Evolutionary conservation across 2,888 invertebrate genomes (phyloP), one percentile per base, ranked within the genome.

Genomic region (Drosophila imparisetae): DNA sequence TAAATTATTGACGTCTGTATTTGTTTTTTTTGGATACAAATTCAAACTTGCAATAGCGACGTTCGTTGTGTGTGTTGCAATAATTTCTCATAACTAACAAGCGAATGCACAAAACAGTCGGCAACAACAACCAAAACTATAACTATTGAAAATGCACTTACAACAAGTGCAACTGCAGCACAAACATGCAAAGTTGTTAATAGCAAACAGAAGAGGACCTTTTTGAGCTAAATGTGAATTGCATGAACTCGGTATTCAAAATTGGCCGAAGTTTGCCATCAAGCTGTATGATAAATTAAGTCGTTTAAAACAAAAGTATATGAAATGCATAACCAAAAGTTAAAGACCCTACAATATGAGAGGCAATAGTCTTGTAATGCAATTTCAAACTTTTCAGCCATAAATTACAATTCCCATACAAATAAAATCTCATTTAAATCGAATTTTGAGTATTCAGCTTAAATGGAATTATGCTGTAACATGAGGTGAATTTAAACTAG

Each of bases 221-320:
- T 21, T 45, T 54, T 36, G 29, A 24, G 29, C 50, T 57, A 81
- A 78, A 80, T 80, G 67, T 42, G 71, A 75, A 66, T 61, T 54
- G 61, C 71, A 60, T 58, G 60, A 52, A 29, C 65, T 42, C 66
- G n/a, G 42, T 63, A 21, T 66, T 40, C 65, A 69, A 66, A 62
- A 45, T 61, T 42, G 40, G 53, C 45, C 49, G 7, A 45, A 62
- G 40, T 62, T 65, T 50, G n/a, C 34, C 49, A 63, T 68, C 60
- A 64, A 52, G 40, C 32, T 40, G 13, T n/a, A 38, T 55, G 38
- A 55, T 38, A 29, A 55, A 55, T 55, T 29, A 27, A 55, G 29
- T 13, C 55, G 29, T 11, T 54, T 36, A 36, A 18, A 11, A 11
- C 7, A 15, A 34, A 24, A 36, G 4, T 24, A 7, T 18, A 36